Conservation (phyloP, 2,113 vertebrate species). For the Lepidothrix coronata region DNA sequence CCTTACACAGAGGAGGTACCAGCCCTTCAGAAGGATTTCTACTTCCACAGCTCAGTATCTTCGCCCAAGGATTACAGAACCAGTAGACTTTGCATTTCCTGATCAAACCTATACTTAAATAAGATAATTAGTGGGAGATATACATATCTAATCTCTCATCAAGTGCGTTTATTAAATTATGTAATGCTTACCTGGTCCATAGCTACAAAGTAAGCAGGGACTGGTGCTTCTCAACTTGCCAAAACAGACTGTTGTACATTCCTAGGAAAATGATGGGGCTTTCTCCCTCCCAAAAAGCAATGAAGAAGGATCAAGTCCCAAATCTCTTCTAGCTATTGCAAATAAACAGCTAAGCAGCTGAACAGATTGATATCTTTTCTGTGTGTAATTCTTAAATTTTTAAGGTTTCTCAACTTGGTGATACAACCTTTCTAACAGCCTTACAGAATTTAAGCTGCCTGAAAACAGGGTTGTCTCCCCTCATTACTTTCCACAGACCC, state of each 20-base stretch:
- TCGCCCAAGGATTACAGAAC: background rate
- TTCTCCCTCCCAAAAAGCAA: background rate
- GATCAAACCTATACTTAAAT: background rate
- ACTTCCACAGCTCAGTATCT: background rate
- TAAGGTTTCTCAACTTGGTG: background rate
- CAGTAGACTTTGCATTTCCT: background rate
- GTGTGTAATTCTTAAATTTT: background rate
- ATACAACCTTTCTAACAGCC: background rate
- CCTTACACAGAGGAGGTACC: background rate
- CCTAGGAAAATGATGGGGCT: background rate
- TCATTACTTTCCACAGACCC: background rate
- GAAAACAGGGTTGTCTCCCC: background rate
- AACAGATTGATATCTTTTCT: background rate
- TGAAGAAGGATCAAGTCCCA: background rate
- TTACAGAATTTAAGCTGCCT: background rate
- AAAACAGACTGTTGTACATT: background rate
- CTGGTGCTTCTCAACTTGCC: background rate
- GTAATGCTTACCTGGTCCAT: background rate
- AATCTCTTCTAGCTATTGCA: background rate
- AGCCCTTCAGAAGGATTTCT: background rate
- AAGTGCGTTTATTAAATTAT: background rate
- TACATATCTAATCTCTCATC: background rate
- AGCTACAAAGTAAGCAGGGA: background rate
- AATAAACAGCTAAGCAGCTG: conserved; percentile 34
- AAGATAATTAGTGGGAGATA: background rate